These are phyloP conservation scores for Amblyraja radiata DNA, from an alignment of 2,797 vertebrate species.

Conservation along the genomic window DNA sequence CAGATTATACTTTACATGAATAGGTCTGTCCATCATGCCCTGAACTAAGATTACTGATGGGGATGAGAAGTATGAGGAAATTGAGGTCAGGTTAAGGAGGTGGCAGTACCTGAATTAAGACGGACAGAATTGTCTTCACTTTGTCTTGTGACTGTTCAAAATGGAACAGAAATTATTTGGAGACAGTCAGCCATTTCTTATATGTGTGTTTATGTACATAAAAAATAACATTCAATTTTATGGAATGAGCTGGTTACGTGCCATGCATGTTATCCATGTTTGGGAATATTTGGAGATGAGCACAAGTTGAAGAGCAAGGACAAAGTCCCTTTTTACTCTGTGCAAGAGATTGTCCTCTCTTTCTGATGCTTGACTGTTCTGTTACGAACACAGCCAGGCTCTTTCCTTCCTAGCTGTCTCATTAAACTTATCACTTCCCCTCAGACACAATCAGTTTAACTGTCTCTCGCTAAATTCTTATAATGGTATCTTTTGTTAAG, in stretches of 20 bases:
- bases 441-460: not conserved
- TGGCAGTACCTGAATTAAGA: not conserved
- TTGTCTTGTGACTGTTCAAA: not conserved
- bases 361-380: not conserved
- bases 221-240: not conserved
- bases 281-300: not conserved
- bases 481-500: conserved; percentile 26
- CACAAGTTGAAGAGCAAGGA: not conserved
- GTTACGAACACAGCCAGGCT: not conserved
- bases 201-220: not conserved
- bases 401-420: not conserved
- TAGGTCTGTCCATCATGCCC: not conserved
- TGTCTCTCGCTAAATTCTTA: not conserved
- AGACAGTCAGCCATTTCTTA: not conserved
- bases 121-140: not conserved
- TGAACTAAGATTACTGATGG: not conserved
- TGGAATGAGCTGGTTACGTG: not conserved
- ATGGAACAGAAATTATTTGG: not conserved
- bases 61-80: not conserved
- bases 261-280: not conserved
- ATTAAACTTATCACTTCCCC: conserved; percentile 1
- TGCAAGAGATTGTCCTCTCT: not conserved
- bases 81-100: not conserved
- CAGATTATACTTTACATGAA: not conserved
- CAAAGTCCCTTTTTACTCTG: not conserved